phyloP scores from a whole-genome alignment of 2,113 vertebrate species.

The Channa maculata region DNA sequence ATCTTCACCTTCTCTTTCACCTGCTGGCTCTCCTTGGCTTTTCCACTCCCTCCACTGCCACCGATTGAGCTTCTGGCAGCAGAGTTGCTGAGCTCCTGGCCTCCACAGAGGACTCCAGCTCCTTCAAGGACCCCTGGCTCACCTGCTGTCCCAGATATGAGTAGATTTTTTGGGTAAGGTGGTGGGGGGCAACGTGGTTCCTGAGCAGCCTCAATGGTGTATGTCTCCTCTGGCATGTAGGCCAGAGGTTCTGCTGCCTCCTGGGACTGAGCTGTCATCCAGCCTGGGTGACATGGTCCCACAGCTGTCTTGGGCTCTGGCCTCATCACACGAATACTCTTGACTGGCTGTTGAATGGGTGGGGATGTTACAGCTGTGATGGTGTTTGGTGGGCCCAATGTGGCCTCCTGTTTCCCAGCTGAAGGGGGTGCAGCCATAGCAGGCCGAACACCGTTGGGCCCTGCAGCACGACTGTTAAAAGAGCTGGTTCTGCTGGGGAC shows the following conservation, averaged over 20 bases:
- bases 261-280: constrained; percentile 87
- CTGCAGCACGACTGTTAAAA: constrained; percentile 91
- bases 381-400: constrained; percentile 89
- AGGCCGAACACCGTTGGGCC: constrained; percentile 83
- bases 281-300: constrained; percentile 93
- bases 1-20: constrained; percentile 87
- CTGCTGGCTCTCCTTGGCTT: constrained; percentile 71
- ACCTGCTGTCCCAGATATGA: constrained; percentile 78
- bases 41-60: constrained; percentile 72
- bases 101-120: constrained; percentile 69
- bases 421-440: constrained; percentile 75
- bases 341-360: constrained; percentile 95
- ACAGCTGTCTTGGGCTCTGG: constrained; percentile 97
- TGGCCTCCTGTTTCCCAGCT: constrained; percentile 85
- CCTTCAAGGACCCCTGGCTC: constrained; percentile 84
- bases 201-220: constrained; percentile 85
- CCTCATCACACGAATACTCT: constrained; percentile 95
- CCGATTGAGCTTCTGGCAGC: constrained; percentile 43
- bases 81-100: constrained; percentile 58
- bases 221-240: constrained; percentile 83
- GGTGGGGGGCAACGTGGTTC: constrained; percentile 92
- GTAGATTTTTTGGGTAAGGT: constrained; percentile 93
- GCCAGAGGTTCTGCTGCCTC: constrained; percentile 85
- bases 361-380: constrained; percentile 94
- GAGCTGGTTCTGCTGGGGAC: constrained; percentile 94